Percentiles rank a stretch among this genome's conserved stretches.
phyloP scores from a whole-genome alignment of 2,888 invertebrate genomes.

The Agonopterix subpropinquella region DNA sequence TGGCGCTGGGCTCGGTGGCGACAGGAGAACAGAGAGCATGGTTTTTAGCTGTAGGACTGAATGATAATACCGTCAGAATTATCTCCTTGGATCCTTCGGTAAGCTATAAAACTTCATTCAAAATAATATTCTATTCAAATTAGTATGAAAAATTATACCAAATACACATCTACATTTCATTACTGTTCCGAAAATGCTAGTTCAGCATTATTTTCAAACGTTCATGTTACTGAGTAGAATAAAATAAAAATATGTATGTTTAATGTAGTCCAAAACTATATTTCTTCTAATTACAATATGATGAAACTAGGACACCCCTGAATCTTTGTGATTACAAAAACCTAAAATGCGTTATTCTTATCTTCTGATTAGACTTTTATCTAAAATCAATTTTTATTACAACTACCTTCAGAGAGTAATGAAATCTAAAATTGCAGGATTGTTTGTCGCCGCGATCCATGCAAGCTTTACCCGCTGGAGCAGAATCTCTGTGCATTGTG shows the following conservation, averaged over 20 bases:
- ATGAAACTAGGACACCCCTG: constrained; percentile 75
- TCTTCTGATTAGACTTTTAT: constrained; percentile 31
- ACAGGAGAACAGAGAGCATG: constrained; percentile 95
- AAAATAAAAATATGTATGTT: no score
- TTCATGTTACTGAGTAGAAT: no score
- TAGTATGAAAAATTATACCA: no score
- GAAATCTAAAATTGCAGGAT: constrained; percentile 75
- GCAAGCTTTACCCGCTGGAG: constrained; percentile 96
- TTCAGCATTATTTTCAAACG: no score
- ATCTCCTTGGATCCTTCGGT: constrained; percentile 96
- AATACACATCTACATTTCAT: no score
- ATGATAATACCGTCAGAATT: constrained; percentile 97
- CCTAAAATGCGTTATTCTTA: constrained; percentile 72
- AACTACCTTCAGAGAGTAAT: background rate
- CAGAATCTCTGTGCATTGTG: constrained; percentile 97
- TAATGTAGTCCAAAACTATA: background rate
- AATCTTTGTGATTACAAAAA: constrained; percentile 64
- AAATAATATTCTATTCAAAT: no score
- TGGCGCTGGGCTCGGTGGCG: constrained; percentile 97
- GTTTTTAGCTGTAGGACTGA: constrained; percentile 96
- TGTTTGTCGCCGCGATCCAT: constrained; percentile 96
- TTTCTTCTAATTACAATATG: constrained; percentile 26
- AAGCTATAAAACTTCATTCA: constrained; percentile 31
- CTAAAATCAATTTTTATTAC: background rate
- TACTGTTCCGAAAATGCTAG: no score